phyloP scores from a whole-genome alignment of 2,888 invertebrate species.

The Apoda limacodes region DNA sequence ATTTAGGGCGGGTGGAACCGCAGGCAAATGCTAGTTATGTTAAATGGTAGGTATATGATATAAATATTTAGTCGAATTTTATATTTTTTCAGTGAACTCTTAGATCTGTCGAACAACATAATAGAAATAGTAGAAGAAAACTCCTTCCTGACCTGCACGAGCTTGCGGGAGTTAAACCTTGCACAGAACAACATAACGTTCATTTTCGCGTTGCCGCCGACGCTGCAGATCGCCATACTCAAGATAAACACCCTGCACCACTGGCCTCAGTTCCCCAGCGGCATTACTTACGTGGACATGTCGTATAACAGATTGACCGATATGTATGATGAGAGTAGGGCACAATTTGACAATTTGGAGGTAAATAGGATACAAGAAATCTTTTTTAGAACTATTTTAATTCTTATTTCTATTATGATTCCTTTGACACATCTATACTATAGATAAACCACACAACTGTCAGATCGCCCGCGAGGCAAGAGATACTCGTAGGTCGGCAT shows the following conservation, averaged over 20 bases:
- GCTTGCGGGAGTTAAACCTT: constrained; percentile 53
- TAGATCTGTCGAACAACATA: constrained; percentile 57
- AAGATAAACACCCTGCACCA: constrained; percentile 51
- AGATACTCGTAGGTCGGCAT: no score
- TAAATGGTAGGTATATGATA: no score
- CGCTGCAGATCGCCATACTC: constrained; percentile 48
- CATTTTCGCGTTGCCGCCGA: constrained; percentile 43
- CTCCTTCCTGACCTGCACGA: constrained; percentile 41
- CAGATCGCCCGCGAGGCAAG: no score
- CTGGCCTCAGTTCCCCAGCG: constrained; percentile 53
- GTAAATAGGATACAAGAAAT: constrained; percentile 27
- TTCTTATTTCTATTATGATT: neutral
- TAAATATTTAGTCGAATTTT: no score
- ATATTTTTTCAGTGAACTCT: constrained; percentile 44
- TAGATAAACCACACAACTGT: no score
- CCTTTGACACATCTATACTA: no score
- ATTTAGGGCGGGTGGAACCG: no score
- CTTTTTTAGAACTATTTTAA: neutral
- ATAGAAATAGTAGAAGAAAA: constrained; percentile 55
- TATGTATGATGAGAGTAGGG: constrained; percentile 42
- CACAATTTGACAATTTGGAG: constrained; percentile 50
- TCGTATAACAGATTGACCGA: constrained; percentile 51
- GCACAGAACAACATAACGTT: constrained; percentile 58
- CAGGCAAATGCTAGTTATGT: no score
- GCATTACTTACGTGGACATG: constrained; percentile 52